A percentile compares a stretch with the other conserved stretches of the same genome.
Conservation (phyloP, 2,888 invertebrate species). For the Galeopsomyia nigrocyanea region DNA sequence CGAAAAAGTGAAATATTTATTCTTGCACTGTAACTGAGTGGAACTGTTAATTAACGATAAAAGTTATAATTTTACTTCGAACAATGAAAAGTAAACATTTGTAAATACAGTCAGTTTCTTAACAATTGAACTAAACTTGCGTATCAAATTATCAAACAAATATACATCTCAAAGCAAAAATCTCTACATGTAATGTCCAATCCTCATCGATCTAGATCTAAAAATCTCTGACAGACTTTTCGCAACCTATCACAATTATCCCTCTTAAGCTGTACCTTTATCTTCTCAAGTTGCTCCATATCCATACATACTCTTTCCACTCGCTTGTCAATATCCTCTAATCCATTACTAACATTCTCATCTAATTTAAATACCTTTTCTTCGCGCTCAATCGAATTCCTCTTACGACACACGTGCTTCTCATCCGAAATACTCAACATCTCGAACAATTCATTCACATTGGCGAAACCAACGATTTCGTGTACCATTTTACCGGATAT, state of each 20-base stretch:
- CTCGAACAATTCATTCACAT: slow-evolving; percentile 50
- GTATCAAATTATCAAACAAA: too few relatives aligned
- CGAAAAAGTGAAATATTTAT: too few relatives aligned
- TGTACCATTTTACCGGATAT: slow-evolving; percentile 52
- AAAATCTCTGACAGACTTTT: slow-evolving; percentile 41
- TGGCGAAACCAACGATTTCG: slow-evolving; percentile 47
- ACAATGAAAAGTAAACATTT: too few relatives aligned
- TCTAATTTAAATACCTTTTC: slow-evolving; percentile 54
- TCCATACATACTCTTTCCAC: slow-evolving; percentile 54
- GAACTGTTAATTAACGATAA: too few relatives aligned
- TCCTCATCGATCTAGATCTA: slow-evolving; percentile 1
- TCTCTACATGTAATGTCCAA: too few relatives aligned
- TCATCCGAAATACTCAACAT: slow-evolving; percentile 3
- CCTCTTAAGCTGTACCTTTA: slow-evolving; percentile 48
- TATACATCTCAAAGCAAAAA: too few relatives aligned
- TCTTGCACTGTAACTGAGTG: too few relatives aligned
- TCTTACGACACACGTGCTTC: slow-evolving; percentile 54
- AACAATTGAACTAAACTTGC: too few relatives aligned
- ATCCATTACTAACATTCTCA: slow-evolving; percentile 4
- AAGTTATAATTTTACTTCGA: too few relatives aligned
- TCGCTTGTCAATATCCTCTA: slow-evolving; percentile 48
- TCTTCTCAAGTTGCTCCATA: slow-evolving; percentile 50
- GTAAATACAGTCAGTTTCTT: too few relatives aligned
- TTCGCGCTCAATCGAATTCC: slow-evolving; percentile 50
- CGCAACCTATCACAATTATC: slow-evolving; percentile 50